phyloP scores from a whole-genome alignment of 1,140 invertebrate species.

The Papilio polyxenes region DNA sequence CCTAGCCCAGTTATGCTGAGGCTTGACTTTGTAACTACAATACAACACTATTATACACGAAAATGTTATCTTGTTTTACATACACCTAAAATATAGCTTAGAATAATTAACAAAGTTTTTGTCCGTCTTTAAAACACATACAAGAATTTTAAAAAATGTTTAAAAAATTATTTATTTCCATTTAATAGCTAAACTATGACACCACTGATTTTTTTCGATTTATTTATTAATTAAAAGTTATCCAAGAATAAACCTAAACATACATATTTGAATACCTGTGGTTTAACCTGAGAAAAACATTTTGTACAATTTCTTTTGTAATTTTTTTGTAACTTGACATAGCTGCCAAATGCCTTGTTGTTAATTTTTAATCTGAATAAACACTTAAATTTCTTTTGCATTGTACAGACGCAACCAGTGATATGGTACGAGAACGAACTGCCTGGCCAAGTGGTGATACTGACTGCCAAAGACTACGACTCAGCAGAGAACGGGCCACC shows the following conservation, averaged over 20 bases:
- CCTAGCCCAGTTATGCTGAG: slow-evolving; percentile 19
- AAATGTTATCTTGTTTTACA: slow-evolving; percentile 3
- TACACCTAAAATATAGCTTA: background rate
- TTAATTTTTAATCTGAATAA: background rate
- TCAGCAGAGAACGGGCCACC: slow-evolving; percentile 89
- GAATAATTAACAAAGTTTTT: background rate
- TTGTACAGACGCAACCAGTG: slow-evolving; percentile 84
- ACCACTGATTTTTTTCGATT: background rate
- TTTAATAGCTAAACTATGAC: background rate
- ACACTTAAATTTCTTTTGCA: background rate
- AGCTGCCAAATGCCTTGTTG: background rate
- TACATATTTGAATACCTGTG: background rate
- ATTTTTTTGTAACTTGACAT: no score
- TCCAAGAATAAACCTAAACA: background rate
- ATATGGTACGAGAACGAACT: slow-evolving; percentile 90
- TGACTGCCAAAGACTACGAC: slow-evolving; percentile 91
- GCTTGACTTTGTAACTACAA: slow-evolving; percentile 42
- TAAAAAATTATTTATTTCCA: background rate
- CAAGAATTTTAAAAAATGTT: background rate
- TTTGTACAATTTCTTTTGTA: no score
- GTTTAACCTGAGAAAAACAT: no score
- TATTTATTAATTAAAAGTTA: background rate
- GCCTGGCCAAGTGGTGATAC: slow-evolving; percentile 84
- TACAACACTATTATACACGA: slow-evolving; percentile 40
- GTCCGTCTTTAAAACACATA: background rate